Conservation (phyloP, 2,113 vertebrate species). For the Sorex araneus region DNA sequence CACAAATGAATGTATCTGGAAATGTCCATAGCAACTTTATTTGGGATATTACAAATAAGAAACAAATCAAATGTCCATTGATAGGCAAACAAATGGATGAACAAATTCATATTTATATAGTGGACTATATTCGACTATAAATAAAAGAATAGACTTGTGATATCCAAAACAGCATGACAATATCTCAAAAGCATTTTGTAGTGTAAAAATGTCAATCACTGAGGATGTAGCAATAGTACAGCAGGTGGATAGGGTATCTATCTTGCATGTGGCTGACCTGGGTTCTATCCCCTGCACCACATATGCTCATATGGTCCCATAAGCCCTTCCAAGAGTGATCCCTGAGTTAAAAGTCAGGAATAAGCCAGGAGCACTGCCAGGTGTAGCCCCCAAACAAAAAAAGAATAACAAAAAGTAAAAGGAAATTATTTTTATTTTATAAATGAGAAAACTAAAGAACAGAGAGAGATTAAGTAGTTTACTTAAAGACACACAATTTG, state of each 20-base stretch:
- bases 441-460: background rate
- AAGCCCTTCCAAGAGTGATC: no score
- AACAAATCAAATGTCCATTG: background rate
- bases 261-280: no score
- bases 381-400: no score
- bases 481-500: slow-evolving; percentile 14
- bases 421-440: slow-evolving; percentile 3
- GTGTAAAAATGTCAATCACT: background rate
- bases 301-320: no score
- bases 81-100: slow-evolving; percentile 28
- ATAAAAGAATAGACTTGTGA: slow-evolving; percentile 31
- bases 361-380: no score
- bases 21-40: slow-evolving; percentile 9
- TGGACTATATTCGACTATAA: background rate
- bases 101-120: slow-evolving; percentile 10
- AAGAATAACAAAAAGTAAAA: no score
- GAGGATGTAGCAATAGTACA: no score
- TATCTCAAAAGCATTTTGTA: slow-evolving; percentile 31
- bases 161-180: background rate
- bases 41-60: slow-evolving; percentile 39
- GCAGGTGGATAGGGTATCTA: no score
- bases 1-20: background rate
- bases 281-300: no score
- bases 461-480: slow-evolving; percentile 41
- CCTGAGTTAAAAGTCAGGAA: no score